Conservation (phyloP, 2,113 vertebrate genomes). For the Dicentrarchus labrax region DNA sequence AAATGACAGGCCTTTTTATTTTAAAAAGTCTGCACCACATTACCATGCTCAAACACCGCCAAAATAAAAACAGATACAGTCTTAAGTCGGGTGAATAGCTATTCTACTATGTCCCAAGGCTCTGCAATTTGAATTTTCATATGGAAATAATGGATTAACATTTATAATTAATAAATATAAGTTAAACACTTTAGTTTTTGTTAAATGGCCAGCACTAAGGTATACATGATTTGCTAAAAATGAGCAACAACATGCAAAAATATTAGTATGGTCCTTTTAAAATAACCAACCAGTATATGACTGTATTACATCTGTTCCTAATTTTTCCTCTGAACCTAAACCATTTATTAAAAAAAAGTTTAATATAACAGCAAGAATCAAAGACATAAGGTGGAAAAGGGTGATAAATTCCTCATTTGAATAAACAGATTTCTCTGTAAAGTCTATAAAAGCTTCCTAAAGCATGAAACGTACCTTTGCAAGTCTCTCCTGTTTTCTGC, state of each 20-base stretch:
- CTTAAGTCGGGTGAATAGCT: background rate
- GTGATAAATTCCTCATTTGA: background rate
- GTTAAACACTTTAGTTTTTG: background rate
- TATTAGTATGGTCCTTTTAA: background rate
- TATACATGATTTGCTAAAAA: background rate
- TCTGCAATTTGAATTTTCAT: background rate
- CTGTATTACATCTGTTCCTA: background rate
- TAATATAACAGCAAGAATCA: background rate
- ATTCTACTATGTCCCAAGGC: background rate
- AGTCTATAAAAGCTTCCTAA: background rate
- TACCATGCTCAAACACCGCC: background rate
- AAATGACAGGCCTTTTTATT: background rate
- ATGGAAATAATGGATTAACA: background rate
- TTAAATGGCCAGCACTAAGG: background rate
- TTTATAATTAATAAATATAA: too few relatives aligned
- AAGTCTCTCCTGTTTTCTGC: slow-evolving; percentile 1
- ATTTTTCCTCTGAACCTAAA: background rate
- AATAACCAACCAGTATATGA: background rate
- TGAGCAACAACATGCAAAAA: background rate
- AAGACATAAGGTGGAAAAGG: background rate
- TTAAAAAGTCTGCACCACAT: background rate
- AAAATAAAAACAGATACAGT: background rate
- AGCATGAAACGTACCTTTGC: background rate
- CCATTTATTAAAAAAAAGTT: background rate
- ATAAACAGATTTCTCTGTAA: background rate